Percentiles rank a stretch among this genome's conserved stretches.
Conservation (phyloP, 2,797 vertebrate species). For the Falco concolor region DNA sequence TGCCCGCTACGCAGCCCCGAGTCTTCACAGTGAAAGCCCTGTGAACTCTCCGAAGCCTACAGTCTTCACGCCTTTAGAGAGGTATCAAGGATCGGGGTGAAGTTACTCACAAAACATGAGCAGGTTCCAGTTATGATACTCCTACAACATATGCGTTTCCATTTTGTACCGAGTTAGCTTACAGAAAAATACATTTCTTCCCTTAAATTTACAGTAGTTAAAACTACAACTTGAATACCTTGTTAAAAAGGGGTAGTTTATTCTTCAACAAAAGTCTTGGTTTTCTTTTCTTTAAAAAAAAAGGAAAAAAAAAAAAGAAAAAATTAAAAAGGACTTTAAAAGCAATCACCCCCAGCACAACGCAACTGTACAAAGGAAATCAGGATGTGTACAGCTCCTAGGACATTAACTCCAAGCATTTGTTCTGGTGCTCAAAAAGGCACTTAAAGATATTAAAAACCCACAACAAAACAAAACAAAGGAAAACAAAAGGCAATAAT, state of each 20-base stretch:
- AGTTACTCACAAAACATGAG: background rate
- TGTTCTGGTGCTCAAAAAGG: slow-evolving; percentile 86
- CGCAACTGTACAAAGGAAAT: slow-evolving; percentile 1
- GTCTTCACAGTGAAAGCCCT: background rate
- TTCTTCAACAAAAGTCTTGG: slow-evolving; percentile 23
- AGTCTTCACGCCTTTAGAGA: background rate
- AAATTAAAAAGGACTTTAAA: background rate
- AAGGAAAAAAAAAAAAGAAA: background rate
- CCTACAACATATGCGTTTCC: background rate
- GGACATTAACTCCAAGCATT: slow-evolving; percentile 50
- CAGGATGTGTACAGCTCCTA: slow-evolving; percentile 18
- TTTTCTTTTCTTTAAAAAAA: background rate
- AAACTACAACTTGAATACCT: background rate
- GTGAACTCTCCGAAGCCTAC: background rate
- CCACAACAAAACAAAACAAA: slow-evolving; percentile 60
- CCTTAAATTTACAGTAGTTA: slow-evolving; percentile 44
- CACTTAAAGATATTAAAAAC: slow-evolving; percentile 80
- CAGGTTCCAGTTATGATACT: background rate
- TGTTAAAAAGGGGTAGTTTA: slow-evolving; percentile 17
- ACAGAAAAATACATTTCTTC: slow-evolving; percentile 42
- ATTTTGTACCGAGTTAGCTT: background rate
- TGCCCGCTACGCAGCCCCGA: accelerated
- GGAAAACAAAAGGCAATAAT: slow-evolving; percentile 77
- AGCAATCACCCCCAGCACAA: slow-evolving; percentile 47
- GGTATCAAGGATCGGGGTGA: background rate